Percentiles rank a stretch among this genome's conserved stretches.
phyloP scores from a whole-genome alignment of 2,113 vertebrate species.

The Zosterops borbonicus region DNA sequence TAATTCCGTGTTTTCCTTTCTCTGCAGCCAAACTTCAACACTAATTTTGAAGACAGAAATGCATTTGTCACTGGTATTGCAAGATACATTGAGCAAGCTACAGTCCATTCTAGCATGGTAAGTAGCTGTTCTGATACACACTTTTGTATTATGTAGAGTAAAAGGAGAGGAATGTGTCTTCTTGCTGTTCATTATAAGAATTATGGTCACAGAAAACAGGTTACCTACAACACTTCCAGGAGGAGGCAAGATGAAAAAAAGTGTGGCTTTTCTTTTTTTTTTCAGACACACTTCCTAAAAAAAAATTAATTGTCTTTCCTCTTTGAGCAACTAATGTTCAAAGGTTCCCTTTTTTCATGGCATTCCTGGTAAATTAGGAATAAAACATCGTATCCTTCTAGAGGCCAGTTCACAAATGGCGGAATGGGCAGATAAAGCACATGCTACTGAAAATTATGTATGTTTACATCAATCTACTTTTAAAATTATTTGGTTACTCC shows the following conservation, averaged over 20 bases:
- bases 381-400: neutral
- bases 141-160: neutral
- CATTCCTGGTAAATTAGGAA: neutral
- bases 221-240: neutral
- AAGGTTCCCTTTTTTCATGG: neutral
- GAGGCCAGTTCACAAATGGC: neutral
- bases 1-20: neutral
- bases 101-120: constrained; percentile 97
- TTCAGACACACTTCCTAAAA: neutral
- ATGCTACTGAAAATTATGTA: neutral
- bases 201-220: neutral
- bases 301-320: neutral
- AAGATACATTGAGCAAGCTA: constrained; percentile 97
- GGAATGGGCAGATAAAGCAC: neutral
- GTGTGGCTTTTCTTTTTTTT: neutral
- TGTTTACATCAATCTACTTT: neutral
- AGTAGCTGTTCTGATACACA: neutral
- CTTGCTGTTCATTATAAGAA: neutral
- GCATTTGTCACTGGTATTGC: constrained; percentile 98
- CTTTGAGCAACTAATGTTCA: neutral
- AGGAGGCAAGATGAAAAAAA: neutral
- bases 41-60: constrained; percentile 98
- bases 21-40: constrained; percentile 96
- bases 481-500: neutral
- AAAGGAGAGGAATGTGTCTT: neutral